These are phyloP conservation scores for Linepithema humile DNA, from an alignment of 1,140 invertebrate genomes.

Conservation along the genomic window DNA sequence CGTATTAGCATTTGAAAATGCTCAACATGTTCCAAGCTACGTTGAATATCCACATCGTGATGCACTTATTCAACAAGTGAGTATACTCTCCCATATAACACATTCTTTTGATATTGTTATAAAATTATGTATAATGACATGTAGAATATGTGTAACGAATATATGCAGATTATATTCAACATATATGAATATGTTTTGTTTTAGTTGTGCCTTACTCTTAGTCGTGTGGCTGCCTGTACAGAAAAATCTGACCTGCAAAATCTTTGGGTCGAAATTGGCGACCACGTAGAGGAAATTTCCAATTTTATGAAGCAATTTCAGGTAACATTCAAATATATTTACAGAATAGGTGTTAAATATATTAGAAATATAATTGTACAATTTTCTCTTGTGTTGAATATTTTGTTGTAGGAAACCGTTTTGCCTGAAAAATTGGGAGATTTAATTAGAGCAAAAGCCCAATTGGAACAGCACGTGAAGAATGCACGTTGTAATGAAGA, in stretches of 20 bases:
- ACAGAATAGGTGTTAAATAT: background rate
- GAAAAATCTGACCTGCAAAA: slow-evolving; percentile 75
- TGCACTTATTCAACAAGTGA: slow-evolving; percentile 88
- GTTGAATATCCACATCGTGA: slow-evolving; percentile 93
- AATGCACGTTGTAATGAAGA: slow-evolving; percentile 70
- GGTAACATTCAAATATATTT: slow-evolving; percentile 61
- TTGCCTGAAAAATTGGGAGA: slow-evolving; percentile 82
- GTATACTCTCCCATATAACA: slow-evolving; percentile 36
- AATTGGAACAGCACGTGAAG: slow-evolving; percentile 73
- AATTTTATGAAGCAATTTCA: slow-evolving; percentile 80
- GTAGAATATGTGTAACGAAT: too few relatives aligned
- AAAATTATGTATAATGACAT: background rate
- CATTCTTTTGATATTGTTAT: slow-evolving; percentile 9
- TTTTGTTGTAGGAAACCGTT: slow-evolving; percentile 76
- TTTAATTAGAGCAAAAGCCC: slow-evolving; percentile 78
- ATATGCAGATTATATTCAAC: slow-evolving; percentile 43
- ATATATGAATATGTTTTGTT: slow-evolving; percentile 36
- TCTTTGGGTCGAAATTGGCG: slow-evolving; percentile 79
- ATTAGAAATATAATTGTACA: slow-evolving; percentile 12
- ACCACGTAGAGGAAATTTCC: slow-evolving; percentile 79
- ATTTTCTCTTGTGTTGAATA: background rate
- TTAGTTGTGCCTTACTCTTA: slow-evolving; percentile 81
- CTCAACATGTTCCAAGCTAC: slow-evolving; percentile 90
- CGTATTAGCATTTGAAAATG: slow-evolving; percentile 89
- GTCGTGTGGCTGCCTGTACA: slow-evolving; percentile 77